Conservation (phyloP, 2,113 vertebrate species). For the Garra rufa region DNA sequence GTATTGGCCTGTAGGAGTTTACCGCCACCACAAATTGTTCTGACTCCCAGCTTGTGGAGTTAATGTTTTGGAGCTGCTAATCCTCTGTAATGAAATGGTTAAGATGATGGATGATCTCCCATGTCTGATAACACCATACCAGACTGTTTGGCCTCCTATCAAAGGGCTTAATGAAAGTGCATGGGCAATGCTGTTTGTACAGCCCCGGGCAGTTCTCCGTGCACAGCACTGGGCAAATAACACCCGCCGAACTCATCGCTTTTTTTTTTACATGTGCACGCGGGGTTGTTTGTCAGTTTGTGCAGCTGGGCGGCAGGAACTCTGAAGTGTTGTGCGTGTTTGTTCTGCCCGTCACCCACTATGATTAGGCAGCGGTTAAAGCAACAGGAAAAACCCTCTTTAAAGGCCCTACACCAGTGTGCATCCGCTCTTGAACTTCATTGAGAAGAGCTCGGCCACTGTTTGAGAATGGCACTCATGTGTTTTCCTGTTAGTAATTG, state of each 20-base stretch:
- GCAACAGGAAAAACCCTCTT: conserved; percentile 29
- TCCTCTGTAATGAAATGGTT: conserved; percentile 48
- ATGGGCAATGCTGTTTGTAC: conserved; percentile 47
- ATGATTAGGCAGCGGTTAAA: conserved; percentile 30
- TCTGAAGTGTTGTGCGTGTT: conserved; percentile 37
- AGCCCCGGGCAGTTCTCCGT: conserved; percentile 33
- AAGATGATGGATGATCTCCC: conserved; percentile 46
- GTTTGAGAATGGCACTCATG: conserved; percentile 7
- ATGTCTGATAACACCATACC: conserved; percentile 55
- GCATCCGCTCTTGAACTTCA: conserved; percentile 10
- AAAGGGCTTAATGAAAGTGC: conserved; percentile 53
- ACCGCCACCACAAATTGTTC: background rate
- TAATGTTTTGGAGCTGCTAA: conserved; percentile 36
- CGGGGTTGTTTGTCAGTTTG: conserved; percentile 12
- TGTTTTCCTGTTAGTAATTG: conserved; percentile 10
- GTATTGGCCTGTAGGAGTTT: background rate
- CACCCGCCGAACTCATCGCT: background rate
- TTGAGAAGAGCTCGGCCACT: conserved; percentile 40
- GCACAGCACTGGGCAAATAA: conserved; percentile 33
- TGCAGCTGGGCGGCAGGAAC: conserved; percentile 18
- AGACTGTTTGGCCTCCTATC: conserved; percentile 56
- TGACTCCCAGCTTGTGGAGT: background rate
- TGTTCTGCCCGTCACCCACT: conserved; percentile 31
- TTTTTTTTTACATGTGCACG: conserved; percentile 12
- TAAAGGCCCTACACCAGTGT: conserved; percentile 28